These are phyloP conservation scores for Ibidorhyncha struthersii DNA, from an alignment of 2,113 vertebrate genomes.

Conservation along the genomic window DNA sequence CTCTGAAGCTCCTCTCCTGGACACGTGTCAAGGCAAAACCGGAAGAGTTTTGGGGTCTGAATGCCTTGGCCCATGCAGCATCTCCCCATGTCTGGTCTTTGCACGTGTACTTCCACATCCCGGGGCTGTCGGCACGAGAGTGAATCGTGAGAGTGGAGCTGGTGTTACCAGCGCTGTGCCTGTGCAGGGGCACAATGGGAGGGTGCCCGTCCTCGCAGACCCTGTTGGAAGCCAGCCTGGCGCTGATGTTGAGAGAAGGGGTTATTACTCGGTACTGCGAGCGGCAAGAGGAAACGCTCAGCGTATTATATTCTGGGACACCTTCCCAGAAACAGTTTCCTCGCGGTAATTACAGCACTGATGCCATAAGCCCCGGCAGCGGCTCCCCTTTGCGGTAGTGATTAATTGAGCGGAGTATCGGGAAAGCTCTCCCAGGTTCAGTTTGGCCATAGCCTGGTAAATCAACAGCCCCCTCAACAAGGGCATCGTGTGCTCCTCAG, in stretches of 20 bases:
- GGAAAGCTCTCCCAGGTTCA: neutral
- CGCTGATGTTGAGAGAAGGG: neutral
- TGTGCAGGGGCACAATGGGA: accelerated
- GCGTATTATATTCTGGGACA: neutral
- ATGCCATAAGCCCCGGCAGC: neutral
- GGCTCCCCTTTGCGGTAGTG: neutral
- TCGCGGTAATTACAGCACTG: neutral
- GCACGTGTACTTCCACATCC: neutral
- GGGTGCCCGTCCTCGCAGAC: neutral
- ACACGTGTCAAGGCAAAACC: neutral
- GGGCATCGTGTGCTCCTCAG: neutral
- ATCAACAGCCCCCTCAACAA: neutral
- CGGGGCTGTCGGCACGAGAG: neutral
- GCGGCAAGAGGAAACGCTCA: neutral
- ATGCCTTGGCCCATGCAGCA: neutral
- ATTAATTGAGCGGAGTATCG: neutral
- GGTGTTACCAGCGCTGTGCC: neutral
- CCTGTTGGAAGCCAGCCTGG: neutral
- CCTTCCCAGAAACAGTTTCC: neutral
- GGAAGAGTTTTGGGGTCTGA: neutral
- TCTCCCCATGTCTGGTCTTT: neutral
- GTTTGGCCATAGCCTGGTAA: neutral
- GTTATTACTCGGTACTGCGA: neutral
- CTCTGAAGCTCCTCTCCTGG: neutral
- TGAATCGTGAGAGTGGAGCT: neutral